Evolutionary conservation across 1,140 invertebrate species (phyloP).

Genomic region (Eufriesea mexicana): DNA sequence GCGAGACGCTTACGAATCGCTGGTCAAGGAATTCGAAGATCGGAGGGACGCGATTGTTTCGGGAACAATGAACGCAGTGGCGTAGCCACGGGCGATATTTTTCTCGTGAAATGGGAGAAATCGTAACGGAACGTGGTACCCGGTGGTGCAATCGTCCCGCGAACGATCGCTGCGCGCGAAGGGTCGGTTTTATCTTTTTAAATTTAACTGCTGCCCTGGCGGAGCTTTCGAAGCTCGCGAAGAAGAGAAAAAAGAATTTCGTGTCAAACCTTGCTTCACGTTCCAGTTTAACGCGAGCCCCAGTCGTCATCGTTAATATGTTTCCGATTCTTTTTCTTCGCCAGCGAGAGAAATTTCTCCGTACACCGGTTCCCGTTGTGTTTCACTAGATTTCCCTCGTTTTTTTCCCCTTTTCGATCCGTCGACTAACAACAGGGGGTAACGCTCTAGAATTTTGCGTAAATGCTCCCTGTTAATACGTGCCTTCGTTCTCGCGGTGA

Average conservation of each 20-base stretch:
- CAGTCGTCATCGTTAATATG: constrained; percentile 59
- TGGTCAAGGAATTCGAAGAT: not conserved
- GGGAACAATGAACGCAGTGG: not conserved
- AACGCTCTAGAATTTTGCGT: constrained; percentile 7
- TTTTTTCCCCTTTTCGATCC: not conserved
- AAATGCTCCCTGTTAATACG: constrained; percentile 17
- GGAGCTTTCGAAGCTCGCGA: constrained; percentile 51
- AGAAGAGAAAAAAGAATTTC: constrained; percentile 59
- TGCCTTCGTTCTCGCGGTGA: constrained; percentile 5
- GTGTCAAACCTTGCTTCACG: constrained; percentile 63
- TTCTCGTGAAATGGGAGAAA: not conserved
- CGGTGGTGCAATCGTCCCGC: not conserved
- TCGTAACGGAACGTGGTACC: too few species aligned
- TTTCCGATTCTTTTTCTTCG: constrained; percentile 64
- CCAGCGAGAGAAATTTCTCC: constrained; percentile 43
- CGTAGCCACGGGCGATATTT: not conserved
- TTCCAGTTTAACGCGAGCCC: constrained; percentile 64
- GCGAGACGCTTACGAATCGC: too few species aligned
- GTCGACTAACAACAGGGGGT: constrained; percentile 31
- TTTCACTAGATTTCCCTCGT: constrained; percentile 32
- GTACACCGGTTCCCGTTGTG: constrained; percentile 17
- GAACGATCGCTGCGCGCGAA: not conserved
- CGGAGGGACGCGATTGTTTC: not conserved
- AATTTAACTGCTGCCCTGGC: constrained; percentile 57
- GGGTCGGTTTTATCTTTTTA: constrained; percentile 5